Conservation (phyloP, 2,888 invertebrate species). For the Lobophora halterata region DNA sequence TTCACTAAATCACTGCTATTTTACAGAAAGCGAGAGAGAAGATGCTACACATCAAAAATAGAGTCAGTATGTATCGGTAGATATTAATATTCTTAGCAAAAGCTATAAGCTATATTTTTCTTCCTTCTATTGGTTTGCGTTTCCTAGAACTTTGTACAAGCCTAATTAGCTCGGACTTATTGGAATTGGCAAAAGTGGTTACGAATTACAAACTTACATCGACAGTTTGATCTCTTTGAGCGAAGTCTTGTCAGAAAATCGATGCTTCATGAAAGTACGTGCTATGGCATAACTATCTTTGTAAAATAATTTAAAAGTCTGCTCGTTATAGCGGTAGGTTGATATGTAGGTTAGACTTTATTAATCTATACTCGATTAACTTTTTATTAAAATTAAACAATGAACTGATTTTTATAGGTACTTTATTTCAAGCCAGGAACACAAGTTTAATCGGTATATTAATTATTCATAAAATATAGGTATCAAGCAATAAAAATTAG, state of each 20-base stretch:
- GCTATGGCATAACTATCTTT: conserved; percentile 1
- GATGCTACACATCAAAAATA: no score
- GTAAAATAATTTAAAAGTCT: background rate
- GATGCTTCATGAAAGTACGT: background rate
- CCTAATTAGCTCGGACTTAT: conserved; percentile 1
- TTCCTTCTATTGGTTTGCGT: background rate
- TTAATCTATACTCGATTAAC: no score
- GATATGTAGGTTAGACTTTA: no score
- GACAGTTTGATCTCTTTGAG: conserved; percentile 3
- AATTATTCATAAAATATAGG: conserved; percentile 37
- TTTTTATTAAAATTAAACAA: no score
- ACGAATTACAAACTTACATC: conserved; percentile 12
- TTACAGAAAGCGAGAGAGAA: no score
- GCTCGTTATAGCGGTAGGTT: background rate
- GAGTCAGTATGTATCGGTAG: no score
- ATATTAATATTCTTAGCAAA: no score
- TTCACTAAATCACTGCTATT: no score
- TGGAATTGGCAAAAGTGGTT: conserved; percentile 6
- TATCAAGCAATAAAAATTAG: conserved; percentile 39
- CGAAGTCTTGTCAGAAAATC: conserved; percentile 3
- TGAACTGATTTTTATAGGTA: conserved; percentile 48
- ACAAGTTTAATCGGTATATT: conserved; percentile 63
- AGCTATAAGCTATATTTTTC: conserved; percentile 6
- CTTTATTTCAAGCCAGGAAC: conserved; percentile 76
- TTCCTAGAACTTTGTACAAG: background rate